Base-by-base conservation (phyloP, 2,888 invertebrate species). In the Lasioglossum morio region DNA sequence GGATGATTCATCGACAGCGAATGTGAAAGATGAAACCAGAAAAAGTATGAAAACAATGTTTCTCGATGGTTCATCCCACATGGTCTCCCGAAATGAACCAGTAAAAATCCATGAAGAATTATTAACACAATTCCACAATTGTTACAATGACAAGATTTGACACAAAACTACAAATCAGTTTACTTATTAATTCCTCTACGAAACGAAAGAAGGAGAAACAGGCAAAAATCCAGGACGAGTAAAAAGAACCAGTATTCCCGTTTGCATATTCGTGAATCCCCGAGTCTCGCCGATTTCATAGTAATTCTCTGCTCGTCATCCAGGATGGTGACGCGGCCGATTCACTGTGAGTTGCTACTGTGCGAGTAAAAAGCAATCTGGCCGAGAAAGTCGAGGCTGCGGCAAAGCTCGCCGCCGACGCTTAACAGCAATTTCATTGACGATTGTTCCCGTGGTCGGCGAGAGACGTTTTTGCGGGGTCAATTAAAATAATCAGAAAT, bases 361-460 rank as follows among this genome's bases (percentile, higher is more conserved):
- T 30, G 46, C 70, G 14, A 63, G 72, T 72, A 82, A 88, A 85
- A 85, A 85, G 77, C 46, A 53, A 66, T 60, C 75, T 23, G 57
- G 75, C 79, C 69, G 72, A 86, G 85, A 88, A 88, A 84, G 82
- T 79, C 81, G 43, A 72, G 85, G 19, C 63, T n/a, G 57, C 34
- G 37, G 70, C 60, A 72, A 84, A 84, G 78, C 77, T 70, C 63
- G 63, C 74, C 80, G 72, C 60, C 83, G 63, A 30, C 63, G 63
- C 63, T 83, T 85, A 87, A 87, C 86, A 76, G 85, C 89, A 86
- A 90, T 90, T 89, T 90, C 81, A 91, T 90, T 87, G 82, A 81
- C 83, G 72, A 87, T 89, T 84, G 79, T 85, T 74, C 53, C 63
- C 69, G 48, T 57, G 43, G 53, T 16, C 27, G 14, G 30, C 34